Base-by-base conservation (phyloP, 2,888 invertebrate genomes). In the Netelia fuscicornis region DNA sequence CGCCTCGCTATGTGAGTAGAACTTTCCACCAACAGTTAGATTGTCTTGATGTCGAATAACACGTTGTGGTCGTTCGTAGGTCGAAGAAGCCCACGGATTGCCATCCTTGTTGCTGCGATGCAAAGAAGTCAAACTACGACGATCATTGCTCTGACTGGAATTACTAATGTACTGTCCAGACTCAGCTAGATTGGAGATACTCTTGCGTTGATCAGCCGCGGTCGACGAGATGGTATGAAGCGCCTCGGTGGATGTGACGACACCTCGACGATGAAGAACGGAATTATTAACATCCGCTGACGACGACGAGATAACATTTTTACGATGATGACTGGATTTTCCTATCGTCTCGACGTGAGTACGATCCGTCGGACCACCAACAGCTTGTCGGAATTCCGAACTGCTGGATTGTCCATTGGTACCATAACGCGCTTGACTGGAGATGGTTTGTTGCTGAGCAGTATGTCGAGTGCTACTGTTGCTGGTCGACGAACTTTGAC, bases 121-220 rank as follows among this genome's bases (percentile, higher is more conserved):
- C 92, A 97, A 95, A 1, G 97, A 96, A 89, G 97, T 97, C 60
- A 97, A 95, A 91, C 97, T 97, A 89, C 96, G 96, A 83, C 97
- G 95, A 86, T 97, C 97, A 10, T 95, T 95, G 87, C 96, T 96
- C 83, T 96, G 96, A 0, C 95, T 95, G 1, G 96, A 95, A 87
- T 96, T 96, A 86, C 95, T 96, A 81, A 96, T 95, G 89, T 96
- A 96, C 89, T 96, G 96, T 10, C 96, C 96, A 88, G 96, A 96
- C 85, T 97, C 97, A 79, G 97, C 96, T 0, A 98, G 94, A 91
- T 97, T 97, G 30, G 96, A 96, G 83, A 97, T 97, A 82, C 97
- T 97, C 92, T 97, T 97, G 72, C 97, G 95, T 93, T 97, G 97
- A 86, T 97, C 96, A 30, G 97, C 96, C 20, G 97, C 97, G 0